Base-by-base conservation (phyloP, 1,140 invertebrate genomes). In the Planococcus citri region DNA sequence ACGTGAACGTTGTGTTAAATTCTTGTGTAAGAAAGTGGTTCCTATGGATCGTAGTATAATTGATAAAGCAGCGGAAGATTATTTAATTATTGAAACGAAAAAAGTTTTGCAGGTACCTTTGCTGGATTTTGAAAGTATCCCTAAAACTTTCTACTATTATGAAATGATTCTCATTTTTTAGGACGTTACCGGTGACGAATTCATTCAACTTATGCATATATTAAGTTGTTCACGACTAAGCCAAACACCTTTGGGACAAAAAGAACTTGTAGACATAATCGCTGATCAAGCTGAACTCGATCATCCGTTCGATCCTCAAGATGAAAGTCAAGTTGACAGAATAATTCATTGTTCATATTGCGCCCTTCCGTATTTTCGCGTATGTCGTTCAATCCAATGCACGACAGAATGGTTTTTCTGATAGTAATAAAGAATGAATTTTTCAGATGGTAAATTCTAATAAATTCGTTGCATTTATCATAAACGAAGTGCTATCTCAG, bases 121-220 rank as follows among this genome's bases (percentile, higher is more conserved):
- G n/a, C n/a, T n/a, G 73, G 73, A n/a, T 24, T 12, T 22, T 14
- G 22, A n/a, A 38, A 24, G 9, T n/a, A n/a, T n/a, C n/a, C n/a
- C n/a, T n/a, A n/a, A n/a, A n/a, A n/a, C n/a, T n/a, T n/a, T 27
- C 27, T 33, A 8, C 17, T 33, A 9, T 68, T 22, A 68, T 27
- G 27, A 27, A 68, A 27, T 17, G n/a, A 51, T 51, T 51, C 64
- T 67, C 57, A 37, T 72, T 72, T 70, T 37, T 33, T 68, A 92
- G 88, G 90, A 93, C 83, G 88, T 93, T 12, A 92, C 89, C 41
- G 90, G 91, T 68, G 91, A 95, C 74, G 94, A 97, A 79, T 96
- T 96, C 80, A 87, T 93, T 71, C 83, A 86, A 64, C 86, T 97
- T 33, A 92, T 97, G 87, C 88, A 88, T 21, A 83, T 95, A 69